Evolutionary conservation across 2,888 invertebrate species (phyloP).

Genomic region (Rotaria socialis): DNA sequence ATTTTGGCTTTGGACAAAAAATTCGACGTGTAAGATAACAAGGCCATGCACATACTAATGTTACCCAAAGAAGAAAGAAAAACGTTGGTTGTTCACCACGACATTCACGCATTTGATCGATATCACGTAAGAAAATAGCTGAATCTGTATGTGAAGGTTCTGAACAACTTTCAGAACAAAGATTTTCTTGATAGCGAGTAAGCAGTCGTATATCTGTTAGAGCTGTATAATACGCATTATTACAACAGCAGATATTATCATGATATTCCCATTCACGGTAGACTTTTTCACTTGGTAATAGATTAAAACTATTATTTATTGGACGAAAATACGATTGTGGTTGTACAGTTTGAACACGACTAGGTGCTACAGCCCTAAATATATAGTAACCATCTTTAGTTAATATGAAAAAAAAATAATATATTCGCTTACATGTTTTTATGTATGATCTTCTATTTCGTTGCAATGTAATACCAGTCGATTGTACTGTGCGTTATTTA

Average conservation of each 20-base stretch:
- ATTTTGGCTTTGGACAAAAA: slow-evolving; percentile 1
- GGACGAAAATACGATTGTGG: not conserved
- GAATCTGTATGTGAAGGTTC: slow-evolving; percentile 1
- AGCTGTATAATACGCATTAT: not conserved
- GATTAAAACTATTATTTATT: not conserved
- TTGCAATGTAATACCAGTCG: not conserved
- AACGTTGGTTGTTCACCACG: not conserved
- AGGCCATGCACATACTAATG: not conserved
- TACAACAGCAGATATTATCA: not conserved
- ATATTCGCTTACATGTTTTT: no score
- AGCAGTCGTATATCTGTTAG: not conserved
- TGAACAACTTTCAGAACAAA: not conserved
- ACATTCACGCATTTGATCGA: slow-evolving; percentile 22
- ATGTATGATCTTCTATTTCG: no score
- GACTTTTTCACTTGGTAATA: not conserved
- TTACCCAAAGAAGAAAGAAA: slow-evolving; percentile 4
- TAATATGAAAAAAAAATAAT: no score
- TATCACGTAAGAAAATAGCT: not conserved
- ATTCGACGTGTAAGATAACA: not conserved
- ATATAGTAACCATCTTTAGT: not conserved
- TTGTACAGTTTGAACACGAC: not conserved
- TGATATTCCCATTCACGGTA: slow-evolving; percentile 1
- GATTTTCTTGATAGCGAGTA: not conserved
- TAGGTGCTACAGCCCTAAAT: not conserved
- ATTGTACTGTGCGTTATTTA: not conserved